These are phyloP conservation scores for Drosophila repleta DNA, from an alignment of 1,140 invertebrate genomes.

Conservation along the genomic window DNA sequence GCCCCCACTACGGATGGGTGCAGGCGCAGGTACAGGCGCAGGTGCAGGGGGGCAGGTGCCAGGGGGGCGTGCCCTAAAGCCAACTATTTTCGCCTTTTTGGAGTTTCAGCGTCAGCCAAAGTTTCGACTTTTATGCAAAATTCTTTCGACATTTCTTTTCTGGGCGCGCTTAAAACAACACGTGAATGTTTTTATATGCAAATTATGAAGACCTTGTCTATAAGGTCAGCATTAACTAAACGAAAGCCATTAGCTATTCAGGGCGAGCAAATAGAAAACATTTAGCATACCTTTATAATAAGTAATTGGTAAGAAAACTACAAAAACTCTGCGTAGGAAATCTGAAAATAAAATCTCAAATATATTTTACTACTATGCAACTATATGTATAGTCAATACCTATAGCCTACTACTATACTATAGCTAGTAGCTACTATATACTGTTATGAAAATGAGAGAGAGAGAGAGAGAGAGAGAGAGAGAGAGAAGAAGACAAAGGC, in stretches of 20 bases:
- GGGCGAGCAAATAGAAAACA: too few relatives aligned
- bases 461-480: too few relatives aligned
- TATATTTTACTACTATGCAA: too few relatives aligned
- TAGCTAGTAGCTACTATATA: too few relatives aligned
- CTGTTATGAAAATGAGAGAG: too few relatives aligned
- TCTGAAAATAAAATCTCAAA: conserved; percentile 5
- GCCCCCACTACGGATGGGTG: conserved; percentile 7
- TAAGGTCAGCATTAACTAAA: background rate
- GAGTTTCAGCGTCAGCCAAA: conserved; percentile 41
- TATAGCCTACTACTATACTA: too few relatives aligned
- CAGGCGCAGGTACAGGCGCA: background rate
- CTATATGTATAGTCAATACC: too few relatives aligned
- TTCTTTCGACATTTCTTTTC: background rate
- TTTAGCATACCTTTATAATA: too few relatives aligned
- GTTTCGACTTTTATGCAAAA: conserved; percentile 61
- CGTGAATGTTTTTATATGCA: conserved; percentile 31
- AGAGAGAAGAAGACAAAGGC: too few relatives aligned
- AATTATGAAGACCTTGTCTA: conserved; percentile 26
- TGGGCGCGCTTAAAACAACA: conserved; percentile 16
- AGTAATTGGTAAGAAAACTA: too few relatives aligned
- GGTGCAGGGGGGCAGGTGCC: background rate
- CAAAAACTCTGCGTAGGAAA: too few relatives aligned
- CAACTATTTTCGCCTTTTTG: conserved; percentile 42
- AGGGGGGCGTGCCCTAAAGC: background rate
- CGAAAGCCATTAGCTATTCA: background rate